phyloP scores from a whole-genome alignment of 1,140 invertebrate species.

The Macrostomum lignano region DNA sequence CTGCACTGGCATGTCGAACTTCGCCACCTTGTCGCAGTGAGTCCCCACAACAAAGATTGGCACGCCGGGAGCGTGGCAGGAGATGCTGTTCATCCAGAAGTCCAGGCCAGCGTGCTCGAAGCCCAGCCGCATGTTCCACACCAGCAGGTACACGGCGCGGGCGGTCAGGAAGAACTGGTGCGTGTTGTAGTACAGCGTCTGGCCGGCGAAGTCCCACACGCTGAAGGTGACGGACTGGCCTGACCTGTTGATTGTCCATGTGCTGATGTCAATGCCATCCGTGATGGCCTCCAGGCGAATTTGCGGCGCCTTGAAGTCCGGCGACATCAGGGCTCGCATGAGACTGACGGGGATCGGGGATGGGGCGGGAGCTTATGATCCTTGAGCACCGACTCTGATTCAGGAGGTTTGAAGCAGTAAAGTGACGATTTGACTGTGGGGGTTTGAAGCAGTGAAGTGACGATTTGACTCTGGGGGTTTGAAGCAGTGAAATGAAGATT shows the following conservation, averaged over 20 bases:
- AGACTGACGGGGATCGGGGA: conserved; percentile 5
- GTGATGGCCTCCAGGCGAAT: conserved; percentile 11
- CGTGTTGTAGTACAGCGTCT: conserved; percentile 13
- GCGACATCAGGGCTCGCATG: not conserved
- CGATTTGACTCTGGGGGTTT: no score
- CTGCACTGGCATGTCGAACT: conserved; percentile 11
- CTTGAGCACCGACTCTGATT: no score
- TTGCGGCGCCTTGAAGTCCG: conserved; percentile 11
- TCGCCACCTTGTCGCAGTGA: conserved; percentile 9
- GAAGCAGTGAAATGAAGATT: no score
- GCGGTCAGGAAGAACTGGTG: conserved; percentile 11
- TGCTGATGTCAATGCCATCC: conserved; percentile 20
- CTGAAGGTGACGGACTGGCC: conserved; percentile 7
- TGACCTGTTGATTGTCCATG: conserved; percentile 13
- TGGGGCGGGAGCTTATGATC: no score
- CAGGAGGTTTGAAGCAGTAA: no score
- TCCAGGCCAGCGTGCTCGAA: conserved; percentile 16
- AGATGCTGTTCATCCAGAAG: conserved; percentile 21
- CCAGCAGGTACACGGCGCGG: conserved; percentile 20
- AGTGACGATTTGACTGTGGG: no score
- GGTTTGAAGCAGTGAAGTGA: no score
- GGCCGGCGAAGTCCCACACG: conserved; percentile 12
- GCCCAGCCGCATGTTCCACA: conserved; percentile 25
- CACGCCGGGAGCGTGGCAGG: conserved; percentile 21
- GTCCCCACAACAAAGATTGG: conserved; percentile 13